Base-by-base conservation (phyloP, 2,113 vertebrate genomes). In the Pygathrix nemaeus region DNA sequence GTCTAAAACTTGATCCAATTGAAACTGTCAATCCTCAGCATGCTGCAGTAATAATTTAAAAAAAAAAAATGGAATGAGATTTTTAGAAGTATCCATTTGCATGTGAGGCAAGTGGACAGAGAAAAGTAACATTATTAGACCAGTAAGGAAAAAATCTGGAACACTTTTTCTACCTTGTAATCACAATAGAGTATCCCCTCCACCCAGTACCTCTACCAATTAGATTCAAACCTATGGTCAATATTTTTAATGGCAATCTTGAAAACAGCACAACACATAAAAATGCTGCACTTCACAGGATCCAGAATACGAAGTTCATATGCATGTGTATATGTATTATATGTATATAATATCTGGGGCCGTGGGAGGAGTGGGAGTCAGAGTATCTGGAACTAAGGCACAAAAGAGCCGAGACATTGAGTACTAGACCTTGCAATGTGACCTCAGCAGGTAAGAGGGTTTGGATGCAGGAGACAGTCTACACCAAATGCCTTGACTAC, bases 401-500 rank as follows among this genome's bases (percentile, higher is more conserved):
- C 12, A 18, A 17, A 30, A 57, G 50, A 8, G 27, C 2, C 1
- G 43, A 84, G 17, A 35, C 30, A 8, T 61, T 86, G 86, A 55
- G 25, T 11, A n/a, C 0, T 43, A 13, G 30, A 45, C 40, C 57
- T 55, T 30, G 57, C 48, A 23, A 17, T 1, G 30, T 6, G 43
- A 18, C 32, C 52, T 32, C 32, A 32, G 23, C 40, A n/a, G 55
- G 50, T 20, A 14, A 38, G 7, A 38, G 4, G 4, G 6, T 10
- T 2, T 3, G 1, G 16, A 20, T 35, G 27, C 0, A 52, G 38
- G 45, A 27, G 66, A 13, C 27, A 66, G 17, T 25, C 3, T 3
- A 1, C 3, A 1, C 20, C 48, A 45, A 25, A 27, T 16, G 18
- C 25, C n/a, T 38, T n/a, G 23, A 0, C 2, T 10, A 2, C 6